A percentile compares a stretch with the other conserved stretches of the same genome.
These are phyloP conservation scores for Lasius platythorax DNA, from an alignment of 2,888 invertebrate species.

Conservation along the genomic window DNA sequence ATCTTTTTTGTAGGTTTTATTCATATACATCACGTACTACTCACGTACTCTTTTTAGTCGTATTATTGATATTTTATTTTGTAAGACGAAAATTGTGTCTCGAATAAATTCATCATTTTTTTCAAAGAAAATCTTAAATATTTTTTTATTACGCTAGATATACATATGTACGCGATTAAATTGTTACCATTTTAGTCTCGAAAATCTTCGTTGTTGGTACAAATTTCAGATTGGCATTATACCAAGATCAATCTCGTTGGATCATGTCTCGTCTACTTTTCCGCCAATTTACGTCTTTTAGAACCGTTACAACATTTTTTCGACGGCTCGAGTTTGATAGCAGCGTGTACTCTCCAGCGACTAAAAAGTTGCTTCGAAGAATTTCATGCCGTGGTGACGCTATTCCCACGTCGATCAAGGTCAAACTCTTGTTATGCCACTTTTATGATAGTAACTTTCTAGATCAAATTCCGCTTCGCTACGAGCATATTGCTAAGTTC, in stretches of 20 bases:
- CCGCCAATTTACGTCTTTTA: constrained; percentile 43
- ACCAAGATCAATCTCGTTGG: background rate
- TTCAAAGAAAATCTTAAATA: background rate
- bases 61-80: background rate
- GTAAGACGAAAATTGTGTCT: background rate
- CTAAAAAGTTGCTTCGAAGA: constrained; percentile 34
- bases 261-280: constrained; percentile 21
- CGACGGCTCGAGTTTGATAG: constrained; percentile 24
- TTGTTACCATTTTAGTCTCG: background rate
- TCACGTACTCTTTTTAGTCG: background rate
- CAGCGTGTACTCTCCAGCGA: constrained; percentile 25
- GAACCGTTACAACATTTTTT: constrained; percentile 33
- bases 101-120: background rate
- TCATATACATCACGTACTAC: background rate
- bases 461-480: constrained; percentile 9
- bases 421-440: constrained; percentile 42
- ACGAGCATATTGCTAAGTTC: background rate
- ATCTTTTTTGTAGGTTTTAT: too few relatives aligned
- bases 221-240: constrained; percentile 1
- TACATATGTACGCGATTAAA: background rate
- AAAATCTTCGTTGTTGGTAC: background rate
- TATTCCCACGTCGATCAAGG: constrained; percentile 44
- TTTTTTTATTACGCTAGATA: background rate
- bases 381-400: constrained; percentile 39
- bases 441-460: constrained; percentile 42